phyloP scores from a whole-genome alignment of 2,113 vertebrate genomes.

The Sceloporus undulatus region DNA sequence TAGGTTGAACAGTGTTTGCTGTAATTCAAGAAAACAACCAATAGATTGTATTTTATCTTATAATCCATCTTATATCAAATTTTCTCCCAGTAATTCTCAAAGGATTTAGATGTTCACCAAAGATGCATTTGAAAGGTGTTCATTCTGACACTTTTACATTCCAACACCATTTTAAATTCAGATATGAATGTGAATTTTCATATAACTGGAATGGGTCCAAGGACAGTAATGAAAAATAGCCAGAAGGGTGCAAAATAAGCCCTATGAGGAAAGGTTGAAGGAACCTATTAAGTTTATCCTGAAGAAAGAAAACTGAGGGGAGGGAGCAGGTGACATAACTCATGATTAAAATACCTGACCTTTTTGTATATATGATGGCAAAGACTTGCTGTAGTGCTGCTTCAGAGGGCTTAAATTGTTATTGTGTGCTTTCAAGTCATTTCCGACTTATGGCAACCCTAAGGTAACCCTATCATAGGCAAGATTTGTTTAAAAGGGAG shows the following conservation, averaged over 20 bases:
- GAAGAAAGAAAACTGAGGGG: not conserved
- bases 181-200: not conserved
- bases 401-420: not conserved
- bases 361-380: not conserved
- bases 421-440: too few species aligned
- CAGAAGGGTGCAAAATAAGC: not conserved
- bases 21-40: constrained; percentile 12
- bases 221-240: not conserved
- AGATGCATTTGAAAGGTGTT: not conserved
- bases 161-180: not conserved
- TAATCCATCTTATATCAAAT: constrained; percentile 17
- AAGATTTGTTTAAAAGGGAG: too few species aligned
- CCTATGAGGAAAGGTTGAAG: not conserved
- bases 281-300: not conserved
- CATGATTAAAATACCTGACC: not conserved
- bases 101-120: constrained; percentile 4
- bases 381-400: not conserved
- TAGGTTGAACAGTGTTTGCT: constrained; percentile 19
- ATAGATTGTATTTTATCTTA: constrained; percentile 19
- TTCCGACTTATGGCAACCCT: too few species aligned
- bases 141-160: not conserved
- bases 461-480: too few species aligned
- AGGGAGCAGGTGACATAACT: not conserved
- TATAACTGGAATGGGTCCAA: not conserved
- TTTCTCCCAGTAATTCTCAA: constrained; percentile 18